These are phyloP conservation scores for Crotalus tigris DNA, from an alignment of 2,113 vertebrate genomes.

Conservation along the genomic window DNA sequence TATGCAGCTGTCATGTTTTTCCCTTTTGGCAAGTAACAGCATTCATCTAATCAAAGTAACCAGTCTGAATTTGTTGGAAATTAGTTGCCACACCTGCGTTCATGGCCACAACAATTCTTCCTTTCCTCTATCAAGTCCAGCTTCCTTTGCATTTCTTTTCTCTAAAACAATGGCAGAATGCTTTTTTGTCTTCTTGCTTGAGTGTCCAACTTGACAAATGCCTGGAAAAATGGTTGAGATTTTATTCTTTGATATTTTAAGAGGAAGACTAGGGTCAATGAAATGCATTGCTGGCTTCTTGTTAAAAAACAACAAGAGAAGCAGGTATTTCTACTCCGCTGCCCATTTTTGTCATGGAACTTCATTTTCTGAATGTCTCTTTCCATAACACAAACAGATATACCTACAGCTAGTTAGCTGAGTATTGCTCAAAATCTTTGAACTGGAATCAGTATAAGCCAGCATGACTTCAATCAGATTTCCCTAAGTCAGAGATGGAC, in stretches of 20 bases:
- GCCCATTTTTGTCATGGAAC: neutral
- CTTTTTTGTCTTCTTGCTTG: neutral
- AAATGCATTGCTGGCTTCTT: neutral
- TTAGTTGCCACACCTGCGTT: neutral
- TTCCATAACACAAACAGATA: neutral
- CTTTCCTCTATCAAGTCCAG: neutral
- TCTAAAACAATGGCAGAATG: neutral
- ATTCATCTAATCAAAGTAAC: neutral
- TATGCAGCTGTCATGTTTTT: neutral
- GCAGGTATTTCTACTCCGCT: neutral
- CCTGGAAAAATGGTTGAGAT: neutral
- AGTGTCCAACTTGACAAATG: neutral
- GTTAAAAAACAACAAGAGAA: neutral
- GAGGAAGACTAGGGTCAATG: neutral
- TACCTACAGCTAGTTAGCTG: neutral
- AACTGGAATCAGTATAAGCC: neutral
- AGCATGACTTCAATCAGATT: neutral
- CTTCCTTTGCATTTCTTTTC: neutral
- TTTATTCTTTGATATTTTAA: neutral
- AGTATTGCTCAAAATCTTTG: neutral
- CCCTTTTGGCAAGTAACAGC: neutral
- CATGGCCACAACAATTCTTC: neutral
- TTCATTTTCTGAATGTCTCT: neutral
- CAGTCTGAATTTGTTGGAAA: neutral
- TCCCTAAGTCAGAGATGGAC: neutral